Evolutionary conservation across 2,113 vertebrate species (phyloP).

Genomic region (Stercorarius parasiticus): DNA sequence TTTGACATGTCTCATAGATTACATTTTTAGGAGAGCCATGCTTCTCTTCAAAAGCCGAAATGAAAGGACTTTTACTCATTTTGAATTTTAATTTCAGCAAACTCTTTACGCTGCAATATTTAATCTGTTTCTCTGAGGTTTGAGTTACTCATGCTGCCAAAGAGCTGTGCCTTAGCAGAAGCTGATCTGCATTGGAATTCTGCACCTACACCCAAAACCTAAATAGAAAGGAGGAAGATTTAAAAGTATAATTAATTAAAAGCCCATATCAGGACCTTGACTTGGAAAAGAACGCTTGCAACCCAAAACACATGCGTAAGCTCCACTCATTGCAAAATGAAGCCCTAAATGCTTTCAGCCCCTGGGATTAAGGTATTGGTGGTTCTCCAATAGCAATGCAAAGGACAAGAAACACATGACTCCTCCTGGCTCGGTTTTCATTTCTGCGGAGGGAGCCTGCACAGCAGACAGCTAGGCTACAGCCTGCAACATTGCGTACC

Average conservation of each 20-base stretch:
- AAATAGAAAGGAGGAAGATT: constrained; percentile 8
- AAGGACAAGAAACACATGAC: background rate
- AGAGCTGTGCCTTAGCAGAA: background rate
- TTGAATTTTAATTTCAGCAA: constrained; percentile 13
- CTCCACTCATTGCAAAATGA: background rate
- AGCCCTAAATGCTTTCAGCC: background rate
- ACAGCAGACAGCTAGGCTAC: background rate
- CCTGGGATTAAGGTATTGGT: background rate
- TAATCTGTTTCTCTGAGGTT: background rate
- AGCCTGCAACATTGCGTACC: background rate
- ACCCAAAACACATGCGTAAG: background rate
- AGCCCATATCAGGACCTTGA: background rate
- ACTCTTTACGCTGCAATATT: background rate
- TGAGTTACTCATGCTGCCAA: background rate
- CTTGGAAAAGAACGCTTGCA: background rate
- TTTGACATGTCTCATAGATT: background rate
- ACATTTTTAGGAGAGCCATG: background rate
- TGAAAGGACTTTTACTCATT: background rate
- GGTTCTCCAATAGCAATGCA: background rate
- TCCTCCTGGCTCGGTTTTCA: background rate
- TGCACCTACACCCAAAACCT: background rate
- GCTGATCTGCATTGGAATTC: background rate
- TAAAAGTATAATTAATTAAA: constrained; percentile 20
- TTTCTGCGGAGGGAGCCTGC: background rate
- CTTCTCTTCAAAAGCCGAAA: constrained; percentile 10